phyloP scores from a whole-genome alignment of 2,797 vertebrate species.

The Pelochelys cantorii region DNA sequence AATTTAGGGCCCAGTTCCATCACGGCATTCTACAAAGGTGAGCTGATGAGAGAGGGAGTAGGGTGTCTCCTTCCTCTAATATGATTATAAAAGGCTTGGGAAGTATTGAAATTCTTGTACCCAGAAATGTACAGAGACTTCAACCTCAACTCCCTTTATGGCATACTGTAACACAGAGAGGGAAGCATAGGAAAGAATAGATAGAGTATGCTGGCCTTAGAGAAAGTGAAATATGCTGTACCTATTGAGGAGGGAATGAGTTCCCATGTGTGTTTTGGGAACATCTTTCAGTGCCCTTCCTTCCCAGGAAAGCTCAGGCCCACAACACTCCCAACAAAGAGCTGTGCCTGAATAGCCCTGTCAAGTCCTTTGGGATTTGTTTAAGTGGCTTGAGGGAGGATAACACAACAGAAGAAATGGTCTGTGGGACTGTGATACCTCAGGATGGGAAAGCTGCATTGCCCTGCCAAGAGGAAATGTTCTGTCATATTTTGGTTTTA shows the following conservation, averaged over 20 bases:
- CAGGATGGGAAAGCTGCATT: conserved; percentile 57
- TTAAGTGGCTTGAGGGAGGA: background rate
- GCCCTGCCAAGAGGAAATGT: conserved; percentile 69
- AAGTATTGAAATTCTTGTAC: background rate
- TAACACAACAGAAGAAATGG: conserved; percentile 39
- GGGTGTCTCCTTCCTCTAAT: fast-evolving
- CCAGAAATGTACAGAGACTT: background rate
- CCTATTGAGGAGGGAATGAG: background rate
- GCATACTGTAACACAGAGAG: background rate
- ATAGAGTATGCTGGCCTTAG: background rate
- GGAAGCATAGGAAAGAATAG: background rate
- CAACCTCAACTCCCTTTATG: background rate
- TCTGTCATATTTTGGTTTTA: conserved; percentile 72
- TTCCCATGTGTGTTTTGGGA: background rate
- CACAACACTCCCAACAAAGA: background rate
- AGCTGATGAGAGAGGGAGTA: background rate
- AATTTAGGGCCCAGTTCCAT: background rate
- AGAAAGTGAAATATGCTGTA: background rate
- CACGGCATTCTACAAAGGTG: background rate
- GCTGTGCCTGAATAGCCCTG: fast-evolving
- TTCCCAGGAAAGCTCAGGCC: background rate
- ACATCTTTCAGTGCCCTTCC: background rate
- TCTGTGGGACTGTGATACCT: conserved; percentile 52
- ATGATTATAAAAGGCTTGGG: fast-evolving
- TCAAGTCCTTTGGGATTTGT: background rate